Evolutionary conservation across 2,113 vertebrate genomes (phyloP), one percentile per base, ranked within the genome.

Genomic region (Cryptotis parvus): DNA sequence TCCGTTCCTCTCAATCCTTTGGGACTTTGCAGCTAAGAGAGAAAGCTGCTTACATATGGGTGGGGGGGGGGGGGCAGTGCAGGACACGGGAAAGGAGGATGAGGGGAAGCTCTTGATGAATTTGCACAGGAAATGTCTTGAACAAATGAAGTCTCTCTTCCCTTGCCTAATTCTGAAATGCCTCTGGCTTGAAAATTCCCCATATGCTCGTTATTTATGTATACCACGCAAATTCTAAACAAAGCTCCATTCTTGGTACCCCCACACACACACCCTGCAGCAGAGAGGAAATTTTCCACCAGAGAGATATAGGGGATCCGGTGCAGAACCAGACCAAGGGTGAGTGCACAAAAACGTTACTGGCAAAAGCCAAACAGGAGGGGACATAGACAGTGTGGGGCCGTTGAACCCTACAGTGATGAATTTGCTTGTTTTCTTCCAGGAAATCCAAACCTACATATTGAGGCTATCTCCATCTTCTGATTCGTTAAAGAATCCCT

Each of bases 81-180:
- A 83, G 89, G 72, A 33, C 79, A 55, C 0, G 0, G n/a, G 29
- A 89, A 91, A 69, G 68, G 63, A 87, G 84, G 84, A 43, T 92
- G 15, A 41, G 87, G 73, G 58, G 77, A 93, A 89, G 76, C 73
- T 73, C 84, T 77, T 88, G 80, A 92, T 94, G 89, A 84, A 90
- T 89, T 84, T 89, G 77, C 86, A 88, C 89, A 96, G 96, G 91
- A 96, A 95, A 95, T 61, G 74, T 89, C 83, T 93, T 95, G 92
- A 84, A 95, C 91, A 95, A 93, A 93, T 70, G 86, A 91, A 81
- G 49, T 37, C 76, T 82, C 83, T 91, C 92, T 95, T 94, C 84
- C 80, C 84, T 93, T 77, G 89, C 84, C 84, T 58, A 84, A 90
- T 87, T 94, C 89, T 87, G 65, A 89, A 94, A 80, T 66, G 81